Evolutionary conservation across 2,113 vertebrate species (phyloP), one percentile per base, ranked within the genome.

Genomic region (Solea solea): DNA sequence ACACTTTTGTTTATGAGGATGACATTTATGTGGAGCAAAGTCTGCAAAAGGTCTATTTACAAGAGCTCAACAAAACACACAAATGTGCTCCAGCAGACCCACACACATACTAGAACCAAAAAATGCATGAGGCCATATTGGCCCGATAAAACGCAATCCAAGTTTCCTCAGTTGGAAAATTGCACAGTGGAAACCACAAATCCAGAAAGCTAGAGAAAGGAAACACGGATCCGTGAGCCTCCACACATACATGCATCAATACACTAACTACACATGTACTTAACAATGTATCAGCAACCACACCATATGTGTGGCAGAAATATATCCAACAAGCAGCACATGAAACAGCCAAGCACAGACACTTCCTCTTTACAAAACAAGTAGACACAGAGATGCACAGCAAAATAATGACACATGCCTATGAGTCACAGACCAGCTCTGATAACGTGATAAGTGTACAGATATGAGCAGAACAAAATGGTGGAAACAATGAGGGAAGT

Each of bases 131-230:
- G 34, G 65, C 54, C 49, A 72, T 40, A 70, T n/a, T 45, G 65
- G 15, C 64, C 69, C 61, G 82, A 78, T 80, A 78, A 82, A 86
- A 82, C 57, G 68, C 60, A 87, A 86, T 79, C 74, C 48, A 51
- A 80, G 85, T 68, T 77, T 79, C 81, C 44, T 86, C 84, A 76
- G 67, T 76, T 11, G 76, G 78, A 90, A 90, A 87, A 88, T 86
- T 90, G 82, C 73, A 83, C 56, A 75, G 70, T 57, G 40, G 69
- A 80, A 82, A 62, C 71, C 61, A 56, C 78, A 87, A 78, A 86
- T 50, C 58, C 63, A 82, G 70, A 78, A 40, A 67, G 65, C 58
- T 21, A 57, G 61, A 60, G 52, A 55, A 49, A 49, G 52, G 57
- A 34, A 46, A 57, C 10, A 7, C 25, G 76, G 69, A 83, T 76